Evolutionary conservation across 2,113 vertebrate species (phyloP).

Genomic region (Leptodactylus fuscus): DNA sequence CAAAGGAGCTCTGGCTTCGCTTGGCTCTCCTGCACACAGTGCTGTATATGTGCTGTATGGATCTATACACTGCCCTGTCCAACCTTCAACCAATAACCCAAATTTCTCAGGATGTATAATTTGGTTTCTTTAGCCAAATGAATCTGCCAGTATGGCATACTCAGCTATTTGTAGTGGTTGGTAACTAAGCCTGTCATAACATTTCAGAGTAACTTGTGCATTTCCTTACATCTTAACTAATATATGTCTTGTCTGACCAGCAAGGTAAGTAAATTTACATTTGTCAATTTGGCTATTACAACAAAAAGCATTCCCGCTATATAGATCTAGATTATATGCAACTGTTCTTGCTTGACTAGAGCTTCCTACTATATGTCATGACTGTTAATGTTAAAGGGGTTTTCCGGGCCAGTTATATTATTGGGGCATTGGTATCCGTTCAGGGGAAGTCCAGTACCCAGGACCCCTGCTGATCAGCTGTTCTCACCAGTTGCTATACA

Average conservation of each 20-base stretch:
- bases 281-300: neutral
- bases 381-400: too few species aligned
- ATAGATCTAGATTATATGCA: neutral
- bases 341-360: neutral
- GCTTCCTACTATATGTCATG: conserved; percentile 8
- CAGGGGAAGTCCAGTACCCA: too few species aligned
- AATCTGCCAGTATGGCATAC: neutral
- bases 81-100: too few species aligned
- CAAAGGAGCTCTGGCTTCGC: too few species aligned
- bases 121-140: neutral
- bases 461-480: too few species aligned
- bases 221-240: neutral
- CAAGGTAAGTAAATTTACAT: neutral
- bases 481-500: neutral
- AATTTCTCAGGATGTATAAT: neutral
- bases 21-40: too few species aligned
- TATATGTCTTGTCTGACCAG: neutral
- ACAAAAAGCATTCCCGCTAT: neutral
- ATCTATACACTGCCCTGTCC: too few species aligned
- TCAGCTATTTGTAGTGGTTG: neutral
- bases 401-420: too few species aligned
- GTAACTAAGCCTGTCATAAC: neutral
- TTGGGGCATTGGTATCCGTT: too few species aligned
- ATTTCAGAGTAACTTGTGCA: neutral
- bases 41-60: too few species aligned